phyloP scores from a whole-genome alignment of 2,888 invertebrate genomes.

The Uropetala carovei region DNA sequence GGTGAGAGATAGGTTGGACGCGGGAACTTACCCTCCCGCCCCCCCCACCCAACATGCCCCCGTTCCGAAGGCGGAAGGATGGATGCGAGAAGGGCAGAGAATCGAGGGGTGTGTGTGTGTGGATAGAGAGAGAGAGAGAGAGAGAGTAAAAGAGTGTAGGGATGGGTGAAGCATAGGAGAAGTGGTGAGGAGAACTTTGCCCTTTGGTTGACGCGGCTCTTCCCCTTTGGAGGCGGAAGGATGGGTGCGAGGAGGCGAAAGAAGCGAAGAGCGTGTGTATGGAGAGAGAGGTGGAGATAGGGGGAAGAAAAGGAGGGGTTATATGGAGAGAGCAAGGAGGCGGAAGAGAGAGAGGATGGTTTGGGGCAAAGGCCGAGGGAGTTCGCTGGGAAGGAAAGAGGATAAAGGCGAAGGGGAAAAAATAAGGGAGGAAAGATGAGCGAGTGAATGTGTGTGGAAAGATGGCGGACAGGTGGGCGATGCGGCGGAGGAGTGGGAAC shows the following conservation, averaged over 20 bases:
- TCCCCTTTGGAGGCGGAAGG: background rate
- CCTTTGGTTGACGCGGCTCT: background rate
- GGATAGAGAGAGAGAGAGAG: background rate
- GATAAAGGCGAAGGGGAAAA: background rate
- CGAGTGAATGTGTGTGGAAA: background rate
- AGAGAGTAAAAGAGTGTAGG: background rate
- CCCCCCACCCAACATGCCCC: background rate
- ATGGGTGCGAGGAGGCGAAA: background rate
- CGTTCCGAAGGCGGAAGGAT: background rate
- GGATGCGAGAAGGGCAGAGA: background rate
- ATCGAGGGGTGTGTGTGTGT: background rate
- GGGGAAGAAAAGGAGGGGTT: background rate
- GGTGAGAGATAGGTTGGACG: constrained; percentile 23
- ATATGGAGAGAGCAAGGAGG: background rate
- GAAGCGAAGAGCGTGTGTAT: too few relatives aligned
- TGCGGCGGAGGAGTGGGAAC: background rate
- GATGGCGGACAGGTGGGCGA: background rate
- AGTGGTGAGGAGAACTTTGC: background rate
- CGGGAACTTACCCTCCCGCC: background rate
- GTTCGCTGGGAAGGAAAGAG: background rate
- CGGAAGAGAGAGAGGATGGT: background rate
- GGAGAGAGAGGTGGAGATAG: background rate
- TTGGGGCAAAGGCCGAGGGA: constrained; percentile 18
- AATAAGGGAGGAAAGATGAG: background rate
- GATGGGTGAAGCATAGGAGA: background rate